Evolutionary conservation across 2,797 vertebrate genomes (phyloP).

Genomic region (Scarus forsteni): DNA sequence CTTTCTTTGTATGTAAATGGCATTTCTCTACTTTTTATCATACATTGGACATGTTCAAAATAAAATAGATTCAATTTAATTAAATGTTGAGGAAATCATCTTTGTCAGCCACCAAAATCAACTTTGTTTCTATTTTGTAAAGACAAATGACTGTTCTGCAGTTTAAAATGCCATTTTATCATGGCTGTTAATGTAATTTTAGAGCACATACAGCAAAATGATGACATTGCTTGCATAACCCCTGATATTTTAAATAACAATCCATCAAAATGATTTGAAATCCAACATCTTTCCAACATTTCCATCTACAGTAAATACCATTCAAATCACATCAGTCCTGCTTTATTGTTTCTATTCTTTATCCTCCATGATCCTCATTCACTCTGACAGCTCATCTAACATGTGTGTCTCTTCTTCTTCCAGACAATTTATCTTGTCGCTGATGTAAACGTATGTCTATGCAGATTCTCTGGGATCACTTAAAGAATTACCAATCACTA

Average conservation of each 20-base stretch:
- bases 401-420: slow-evolving; percentile 10
- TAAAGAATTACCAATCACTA: slow-evolving; percentile 1
- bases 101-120: too few relatives aligned
- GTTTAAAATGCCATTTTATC: too few relatives aligned
- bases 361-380: slow-evolving; percentile 28
- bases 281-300: background rate
- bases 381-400: slow-evolving; percentile 13
- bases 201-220: too few relatives aligned
- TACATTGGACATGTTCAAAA: too few relatives aligned
- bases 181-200: too few relatives aligned
- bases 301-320: background rate
- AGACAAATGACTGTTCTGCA: too few relatives aligned
- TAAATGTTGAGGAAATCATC: too few relatives aligned
- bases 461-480: slow-evolving; percentile 17
- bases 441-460: slow-evolving; percentile 10
- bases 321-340: slow-evolving; percentile 7
- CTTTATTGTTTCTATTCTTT: background rate
- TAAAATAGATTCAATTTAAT: too few relatives aligned
- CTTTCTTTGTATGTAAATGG: too few relatives aligned
- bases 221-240: too few relatives aligned
- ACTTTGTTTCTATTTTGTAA: too few relatives aligned
- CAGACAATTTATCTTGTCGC: slow-evolving; percentile 33
- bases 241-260: background rate
- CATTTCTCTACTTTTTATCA: too few relatives aligned
- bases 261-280: background rate